Evolutionary conservation across 1,140 invertebrate genomes (phyloP), one percentile per base, ranked within the genome.

Genomic region (Drosophila equinoxialis): DNA sequence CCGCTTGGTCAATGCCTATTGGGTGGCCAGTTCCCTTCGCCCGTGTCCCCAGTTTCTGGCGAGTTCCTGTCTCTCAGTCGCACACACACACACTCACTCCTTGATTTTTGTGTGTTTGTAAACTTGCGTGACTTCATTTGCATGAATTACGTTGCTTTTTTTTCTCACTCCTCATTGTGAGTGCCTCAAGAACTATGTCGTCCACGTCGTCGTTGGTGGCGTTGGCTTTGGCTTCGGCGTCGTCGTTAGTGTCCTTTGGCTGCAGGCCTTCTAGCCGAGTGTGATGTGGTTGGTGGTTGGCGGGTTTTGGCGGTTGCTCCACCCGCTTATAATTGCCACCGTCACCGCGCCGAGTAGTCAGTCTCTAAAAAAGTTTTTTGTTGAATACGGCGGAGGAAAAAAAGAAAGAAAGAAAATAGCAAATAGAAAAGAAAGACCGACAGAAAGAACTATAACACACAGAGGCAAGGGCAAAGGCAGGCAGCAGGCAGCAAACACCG

Each of bases 111-210:
- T 41, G 57, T 67, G 26, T 33, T 23, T n/a, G 66, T 39, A 60
- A 70, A 70, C 54, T 91, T 91, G 90, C 90, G 90, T 91, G 90
- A 91, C 90, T 91, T 86, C 70, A 91, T 91, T 91, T 91, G 71
- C 90, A 91, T 91, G 81, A 89, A 89, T 89, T 89, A 80, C 77
- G 84, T 76, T 76, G 84, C 83, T 37, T 72, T 83, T 80, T 72
- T 74, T 64, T 60, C 57, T 64, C 55, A 55, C 26, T 64, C 42
- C 58, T 20, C 48, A 5, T 11, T 48, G 65, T 65, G 41, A 58
- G 54, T 37, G 42, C 26, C 51, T 65, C 58, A 64, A 61, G 63
- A 66, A 59, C 67, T 35, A 45, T 39, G 35, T 64, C 48, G 35
- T 11, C 30, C 63, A 42, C 37, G 58, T 42, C 48, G 74, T 75